These are phyloP conservation scores for Grammomys surdaster DNA, from an alignment of 2,113 vertebrate species.

Conservation along the genomic window DNA sequence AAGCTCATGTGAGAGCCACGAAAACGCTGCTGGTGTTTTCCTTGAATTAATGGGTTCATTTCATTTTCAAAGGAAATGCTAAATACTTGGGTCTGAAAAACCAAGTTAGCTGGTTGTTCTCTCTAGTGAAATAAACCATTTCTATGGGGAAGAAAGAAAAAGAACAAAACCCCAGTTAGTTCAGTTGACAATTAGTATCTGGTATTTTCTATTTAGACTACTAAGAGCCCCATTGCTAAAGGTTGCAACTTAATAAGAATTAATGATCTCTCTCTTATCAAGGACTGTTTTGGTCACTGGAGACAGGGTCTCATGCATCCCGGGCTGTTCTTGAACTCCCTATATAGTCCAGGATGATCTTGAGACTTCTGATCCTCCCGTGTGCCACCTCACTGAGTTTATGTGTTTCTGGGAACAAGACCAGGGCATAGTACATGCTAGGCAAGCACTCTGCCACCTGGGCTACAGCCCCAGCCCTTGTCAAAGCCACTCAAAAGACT, in stretches of 20 bases:
- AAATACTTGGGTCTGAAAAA: background rate
- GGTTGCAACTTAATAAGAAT: background rate
- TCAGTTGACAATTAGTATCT: background rate
- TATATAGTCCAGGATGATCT: background rate
- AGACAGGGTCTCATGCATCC: background rate
- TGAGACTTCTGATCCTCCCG: background rate
- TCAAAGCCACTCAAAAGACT: background rate
- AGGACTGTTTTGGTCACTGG: background rate
- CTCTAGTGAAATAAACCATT: slow-evolving; percentile 15
- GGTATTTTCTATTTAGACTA: background rate
- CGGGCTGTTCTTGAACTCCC: background rate
- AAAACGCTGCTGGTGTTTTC: background rate
- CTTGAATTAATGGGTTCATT: background rate
- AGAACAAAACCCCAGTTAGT: background rate
- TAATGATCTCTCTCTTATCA: background rate
- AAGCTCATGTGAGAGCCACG: background rate
- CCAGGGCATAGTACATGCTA: too few relatives aligned
- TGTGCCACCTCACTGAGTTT: background rate
- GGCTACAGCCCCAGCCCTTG: background rate
- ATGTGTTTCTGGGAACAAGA: background rate
- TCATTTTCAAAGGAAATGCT: slow-evolving; percentile 46
- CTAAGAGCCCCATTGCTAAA: background rate
- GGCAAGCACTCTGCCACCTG: background rate
- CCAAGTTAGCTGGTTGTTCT: background rate
- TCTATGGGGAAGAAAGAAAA: background rate